phyloP scores from a whole-genome alignment of 2,113 vertebrate species.

The Montifringilla adamsi region DNA sequence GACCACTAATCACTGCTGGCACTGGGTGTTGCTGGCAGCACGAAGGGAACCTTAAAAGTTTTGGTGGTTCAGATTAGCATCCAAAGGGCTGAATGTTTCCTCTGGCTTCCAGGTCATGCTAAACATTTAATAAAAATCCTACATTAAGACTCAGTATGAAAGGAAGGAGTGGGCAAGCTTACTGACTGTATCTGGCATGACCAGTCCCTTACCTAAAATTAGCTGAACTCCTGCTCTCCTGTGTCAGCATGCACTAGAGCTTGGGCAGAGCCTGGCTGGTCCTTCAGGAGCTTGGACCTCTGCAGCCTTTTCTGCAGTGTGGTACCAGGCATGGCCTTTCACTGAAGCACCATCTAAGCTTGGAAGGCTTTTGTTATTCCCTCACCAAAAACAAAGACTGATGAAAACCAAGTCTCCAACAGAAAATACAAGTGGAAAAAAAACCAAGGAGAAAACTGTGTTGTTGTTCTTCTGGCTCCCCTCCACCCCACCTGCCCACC shows the following conservation, averaged over 20 bases:
- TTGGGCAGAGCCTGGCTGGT: background rate
- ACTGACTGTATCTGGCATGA: background rate
- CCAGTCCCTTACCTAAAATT: background rate
- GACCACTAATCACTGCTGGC: slow-evolving; percentile 33
- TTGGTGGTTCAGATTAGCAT: slow-evolving; percentile 32
- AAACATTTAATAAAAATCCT: slow-evolving; percentile 23
- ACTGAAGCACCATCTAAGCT: background rate
- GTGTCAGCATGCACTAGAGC: background rate
- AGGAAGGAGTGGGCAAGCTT: background rate
- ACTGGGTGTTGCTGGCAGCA: slow-evolving; percentile 27
- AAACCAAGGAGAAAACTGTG: background rate
- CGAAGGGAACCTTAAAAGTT: background rate
- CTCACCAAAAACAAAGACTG: background rate
- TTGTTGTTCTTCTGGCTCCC: background rate
- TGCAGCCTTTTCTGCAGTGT: background rate
- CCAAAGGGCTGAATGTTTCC: slow-evolving; percentile 5
- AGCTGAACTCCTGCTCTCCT: background rate
- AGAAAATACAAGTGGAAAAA: background rate
- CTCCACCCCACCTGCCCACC: background rate
- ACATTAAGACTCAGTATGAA: background rate
- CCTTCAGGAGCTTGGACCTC: background rate
- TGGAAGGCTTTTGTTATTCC: background rate
- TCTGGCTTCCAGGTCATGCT: background rate
- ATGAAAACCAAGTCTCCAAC: background rate
- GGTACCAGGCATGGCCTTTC: background rate